Evolutionary conservation across 2,888 invertebrate genomes (phyloP).

Genomic region (Seira sanloemensis): DNA sequence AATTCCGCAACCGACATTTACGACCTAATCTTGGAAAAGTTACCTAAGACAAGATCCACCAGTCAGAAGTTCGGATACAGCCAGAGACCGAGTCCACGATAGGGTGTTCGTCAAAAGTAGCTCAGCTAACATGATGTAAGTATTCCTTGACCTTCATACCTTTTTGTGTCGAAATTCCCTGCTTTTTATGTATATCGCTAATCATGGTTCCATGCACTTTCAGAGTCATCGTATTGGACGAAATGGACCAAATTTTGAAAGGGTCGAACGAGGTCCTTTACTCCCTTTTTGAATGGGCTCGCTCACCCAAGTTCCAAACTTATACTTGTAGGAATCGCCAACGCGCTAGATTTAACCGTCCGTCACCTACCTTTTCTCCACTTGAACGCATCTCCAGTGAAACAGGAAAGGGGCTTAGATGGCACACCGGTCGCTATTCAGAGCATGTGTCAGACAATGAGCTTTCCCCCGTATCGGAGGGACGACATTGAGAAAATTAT

Average conservation of each 20-base stretch:
- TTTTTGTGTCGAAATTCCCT: too few relatives aligned
- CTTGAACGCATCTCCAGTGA: constrained; percentile 54
- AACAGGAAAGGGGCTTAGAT: background rate
- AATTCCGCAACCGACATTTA: constrained; percentile 90
- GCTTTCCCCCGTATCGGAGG: constrained; percentile 92
- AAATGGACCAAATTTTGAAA: constrained; percentile 92
- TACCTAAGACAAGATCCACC: constrained; percentile 78
- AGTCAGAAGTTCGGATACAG: constrained; percentile 77
- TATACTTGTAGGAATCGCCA: constrained; percentile 93
- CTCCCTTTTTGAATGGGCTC: constrained; percentile 95
- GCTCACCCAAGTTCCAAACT: constrained; percentile 82
- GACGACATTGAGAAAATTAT: constrained; percentile 93
- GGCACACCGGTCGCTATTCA: background rate
- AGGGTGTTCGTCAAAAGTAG: constrained; percentile 82
- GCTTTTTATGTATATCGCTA: too few relatives aligned
- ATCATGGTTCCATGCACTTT: too few relatives aligned
- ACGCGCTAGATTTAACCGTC: constrained; percentile 96
- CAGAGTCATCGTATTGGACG: constrained; percentile 91
- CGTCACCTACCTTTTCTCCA: constrained; percentile 87
- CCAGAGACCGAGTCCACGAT: constrained; percentile 81
- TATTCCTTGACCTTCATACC: too few relatives aligned
- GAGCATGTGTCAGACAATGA: constrained; percentile 43
- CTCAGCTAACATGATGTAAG: constrained; percentile 85
- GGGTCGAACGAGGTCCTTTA: constrained; percentile 89
- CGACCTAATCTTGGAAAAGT: constrained; percentile 84